phyloP scores from a whole-genome alignment of 2,888 invertebrate species.

The Synergus japonicus region DNA sequence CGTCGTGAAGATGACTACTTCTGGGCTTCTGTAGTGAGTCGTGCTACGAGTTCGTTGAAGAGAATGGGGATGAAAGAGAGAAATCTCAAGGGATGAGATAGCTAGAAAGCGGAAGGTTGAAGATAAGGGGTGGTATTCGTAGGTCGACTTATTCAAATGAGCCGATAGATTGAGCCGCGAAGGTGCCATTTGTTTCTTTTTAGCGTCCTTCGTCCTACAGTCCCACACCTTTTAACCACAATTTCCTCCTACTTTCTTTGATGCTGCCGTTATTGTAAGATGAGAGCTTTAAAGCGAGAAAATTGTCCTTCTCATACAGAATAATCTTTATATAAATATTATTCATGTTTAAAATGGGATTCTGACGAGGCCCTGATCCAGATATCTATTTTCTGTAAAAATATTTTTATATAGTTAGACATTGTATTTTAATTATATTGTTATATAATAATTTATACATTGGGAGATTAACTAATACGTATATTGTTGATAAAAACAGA shows the following conservation, averaged over 20 bases:
- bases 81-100: constrained; percentile 33
- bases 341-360: no score
- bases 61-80: constrained; percentile 16
- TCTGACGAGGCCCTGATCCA: no score
- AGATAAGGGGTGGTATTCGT: constrained; percentile 44
- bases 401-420: no score
- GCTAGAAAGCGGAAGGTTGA: constrained; percentile 26
- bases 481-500: no score
- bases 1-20: constrained; percentile 30
- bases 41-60: neutral
- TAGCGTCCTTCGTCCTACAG: constrained; percentile 43
- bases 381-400: no score
- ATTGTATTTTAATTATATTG: no score
- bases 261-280: neutral
- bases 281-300: neutral
- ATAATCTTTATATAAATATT: no score
- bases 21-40: constrained; percentile 5
- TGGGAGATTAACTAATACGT: no score
- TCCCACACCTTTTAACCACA: neutral
- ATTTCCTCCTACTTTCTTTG: neutral
- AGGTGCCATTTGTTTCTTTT: constrained; percentile 70
- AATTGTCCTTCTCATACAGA: no score
- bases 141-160: constrained; percentile 71
- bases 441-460: no score
- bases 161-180: constrained; percentile 69